phyloP scores from a whole-genome alignment of 2,888 invertebrate species.

The Didymodactylos carnosus region DNA sequence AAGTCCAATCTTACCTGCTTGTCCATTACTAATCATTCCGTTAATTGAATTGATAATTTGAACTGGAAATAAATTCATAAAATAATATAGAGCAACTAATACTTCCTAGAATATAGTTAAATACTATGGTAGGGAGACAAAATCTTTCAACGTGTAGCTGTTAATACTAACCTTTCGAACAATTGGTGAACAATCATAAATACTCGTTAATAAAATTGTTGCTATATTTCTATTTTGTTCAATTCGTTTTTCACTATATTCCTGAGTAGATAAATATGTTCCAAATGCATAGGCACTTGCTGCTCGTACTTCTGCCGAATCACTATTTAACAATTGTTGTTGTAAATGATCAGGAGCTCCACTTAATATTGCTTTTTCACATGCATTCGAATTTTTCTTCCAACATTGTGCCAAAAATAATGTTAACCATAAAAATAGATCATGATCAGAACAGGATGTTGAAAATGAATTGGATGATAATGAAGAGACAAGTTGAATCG shows the following conservation, averaged over 20 bases:
- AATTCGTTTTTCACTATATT: not conserved
- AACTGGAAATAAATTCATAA: not conserved
- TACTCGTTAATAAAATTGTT: not conserved
- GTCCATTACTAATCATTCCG: too few relatives aligned
- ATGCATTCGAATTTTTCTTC: not conserved
- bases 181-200: not conserved
- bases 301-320: slow-evolving; percentile 7
- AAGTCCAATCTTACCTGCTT: too few relatives aligned
- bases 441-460: too few relatives aligned
- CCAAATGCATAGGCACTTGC: slow-evolving; percentile 5
- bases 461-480: too few relatives aligned
- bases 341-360: not conserved
- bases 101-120: too few relatives aligned
- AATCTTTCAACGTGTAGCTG: too few relatives aligned
- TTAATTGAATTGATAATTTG: too few relatives aligned
- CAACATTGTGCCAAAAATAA: slow-evolving; percentile 8
- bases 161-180: too few relatives aligned
- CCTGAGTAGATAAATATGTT: not conserved
- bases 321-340: not conserved
- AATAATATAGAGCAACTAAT: not conserved
- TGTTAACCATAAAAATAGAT: not conserved
- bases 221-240: not conserved
- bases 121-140: too few relatives aligned
- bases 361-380: slow-evolving; percentile 4
- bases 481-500: too few relatives aligned